Conservation (phyloP, 2,888 invertebrate species). For the Argyra leucocephala region DNA sequence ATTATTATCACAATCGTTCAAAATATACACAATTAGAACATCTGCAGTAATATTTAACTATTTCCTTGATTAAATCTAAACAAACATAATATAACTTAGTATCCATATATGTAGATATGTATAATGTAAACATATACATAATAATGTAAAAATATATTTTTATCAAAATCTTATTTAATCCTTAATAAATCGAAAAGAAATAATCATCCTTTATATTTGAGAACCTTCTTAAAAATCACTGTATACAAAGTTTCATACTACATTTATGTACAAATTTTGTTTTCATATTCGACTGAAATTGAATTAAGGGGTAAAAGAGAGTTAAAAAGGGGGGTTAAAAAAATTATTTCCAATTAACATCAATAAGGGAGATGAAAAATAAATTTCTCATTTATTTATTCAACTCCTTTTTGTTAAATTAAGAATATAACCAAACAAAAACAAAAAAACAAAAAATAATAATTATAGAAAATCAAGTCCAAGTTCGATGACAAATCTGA, state of each 20-base stretch:
- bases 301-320: too few species aligned
- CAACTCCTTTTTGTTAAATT: too few species aligned
- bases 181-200: constrained; percentile 1
- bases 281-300: too few species aligned
- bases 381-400: background rate
- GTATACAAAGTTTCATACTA: too few species aligned
- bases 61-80: background rate
- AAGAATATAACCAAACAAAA: too few species aligned
- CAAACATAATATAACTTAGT: too few species aligned
- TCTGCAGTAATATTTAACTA: background rate
- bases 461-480: background rate
- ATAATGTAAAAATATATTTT: background rate
- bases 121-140: background rate
- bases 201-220: background rate
- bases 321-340: too few species aligned
- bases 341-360: constrained; percentile 2
- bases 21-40: too few species aligned
- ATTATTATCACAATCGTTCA: too few species aligned
- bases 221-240: background rate
- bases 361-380: background rate
- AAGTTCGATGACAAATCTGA: background rate
- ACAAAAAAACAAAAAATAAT: too few species aligned
- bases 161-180: background rate
- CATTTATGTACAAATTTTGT: too few species aligned
- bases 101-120: too few species aligned